Conservation (phyloP, 2,113 vertebrate species). For the Phocoena sinus region DNA sequence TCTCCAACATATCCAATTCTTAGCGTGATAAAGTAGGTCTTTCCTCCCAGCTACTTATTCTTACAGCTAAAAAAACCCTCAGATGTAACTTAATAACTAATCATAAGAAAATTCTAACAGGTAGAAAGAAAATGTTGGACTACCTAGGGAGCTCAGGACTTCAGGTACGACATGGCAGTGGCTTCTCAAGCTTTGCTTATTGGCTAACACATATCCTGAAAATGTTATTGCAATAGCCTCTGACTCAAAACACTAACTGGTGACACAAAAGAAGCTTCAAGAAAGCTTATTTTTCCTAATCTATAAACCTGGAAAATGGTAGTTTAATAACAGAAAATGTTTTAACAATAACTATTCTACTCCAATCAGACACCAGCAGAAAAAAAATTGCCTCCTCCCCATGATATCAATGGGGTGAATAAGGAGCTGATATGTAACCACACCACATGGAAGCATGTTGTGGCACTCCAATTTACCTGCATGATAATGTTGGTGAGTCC, state of each 20-base stretch:
- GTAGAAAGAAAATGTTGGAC: background rate
- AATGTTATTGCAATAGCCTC: background rate
- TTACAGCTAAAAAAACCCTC: background rate
- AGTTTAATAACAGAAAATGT: background rate
- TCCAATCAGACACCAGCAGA: background rate
- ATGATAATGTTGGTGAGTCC: background rate
- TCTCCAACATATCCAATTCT: background rate
- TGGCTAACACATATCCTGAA: background rate
- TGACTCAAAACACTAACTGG: background rate
- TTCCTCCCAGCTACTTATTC: background rate
- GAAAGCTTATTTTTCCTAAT: background rate
- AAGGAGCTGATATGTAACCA: background rate
- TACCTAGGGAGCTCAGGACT: background rate
- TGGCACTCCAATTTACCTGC: background rate
- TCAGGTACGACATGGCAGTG: background rate
- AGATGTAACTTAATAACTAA: background rate
- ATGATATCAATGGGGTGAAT: background rate
- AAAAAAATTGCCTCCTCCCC: background rate
- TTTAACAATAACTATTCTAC: background rate
- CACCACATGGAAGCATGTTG: background rate
- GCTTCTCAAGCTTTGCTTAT: background rate
- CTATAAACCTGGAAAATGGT: background rate
- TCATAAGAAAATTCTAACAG: background rate
- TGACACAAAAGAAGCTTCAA: background rate
- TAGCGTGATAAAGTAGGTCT: background rate